A percentile compares a stretch with the other conserved stretches of the same genome.
Evolutionary conservation across 1,140 invertebrate genomes (phyloP).

Genomic region (Diplogasteroides magnus): DNA sequence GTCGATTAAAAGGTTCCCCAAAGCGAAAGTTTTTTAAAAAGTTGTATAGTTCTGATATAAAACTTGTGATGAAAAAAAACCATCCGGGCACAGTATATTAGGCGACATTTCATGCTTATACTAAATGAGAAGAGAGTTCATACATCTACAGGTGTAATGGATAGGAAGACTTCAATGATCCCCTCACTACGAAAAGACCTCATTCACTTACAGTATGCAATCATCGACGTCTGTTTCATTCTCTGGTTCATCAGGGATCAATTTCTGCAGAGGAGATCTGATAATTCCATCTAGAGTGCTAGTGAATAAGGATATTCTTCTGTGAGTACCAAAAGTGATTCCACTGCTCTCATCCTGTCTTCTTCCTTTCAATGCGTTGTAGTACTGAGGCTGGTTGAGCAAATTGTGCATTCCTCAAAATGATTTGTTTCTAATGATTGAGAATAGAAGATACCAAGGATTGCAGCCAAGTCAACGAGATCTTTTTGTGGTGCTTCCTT

Average conservation of each 20-base stretch:
- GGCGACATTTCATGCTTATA: too few species aligned
- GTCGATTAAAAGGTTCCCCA: too few species aligned
- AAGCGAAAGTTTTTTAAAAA: too few species aligned
- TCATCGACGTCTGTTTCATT: constrained; percentile 60
- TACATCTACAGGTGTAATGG: too few species aligned
- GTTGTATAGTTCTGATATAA: too few species aligned
- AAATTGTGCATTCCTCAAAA: constrained; percentile 92
- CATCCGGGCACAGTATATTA: constrained; percentile 10
- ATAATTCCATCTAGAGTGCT: constrained; percentile 48
- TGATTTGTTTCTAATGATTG: constrained; percentile 19
- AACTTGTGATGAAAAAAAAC: constrained; percentile 4
- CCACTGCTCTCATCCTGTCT: constrained; percentile 53
- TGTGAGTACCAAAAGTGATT: constrained; percentile 40
- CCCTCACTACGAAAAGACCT: too few species aligned
- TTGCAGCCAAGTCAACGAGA: constrained; percentile 95
- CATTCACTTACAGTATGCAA: constrained; percentile 53
- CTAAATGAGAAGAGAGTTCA: too few species aligned
- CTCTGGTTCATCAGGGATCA: constrained; percentile 58
- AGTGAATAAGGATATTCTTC: neutral
- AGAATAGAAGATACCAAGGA: constrained; percentile 45
- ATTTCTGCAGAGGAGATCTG: constrained; percentile 55
- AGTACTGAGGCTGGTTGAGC: constrained; percentile 99
- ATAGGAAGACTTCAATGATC: too few species aligned
- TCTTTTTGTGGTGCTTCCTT: constrained; percentile 86
- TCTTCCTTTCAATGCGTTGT: constrained; percentile 70